These are phyloP conservation scores for Sinhomidia bicolor DNA, from an alignment of 2,888 invertebrate species.

Conservation along the genomic window DNA sequence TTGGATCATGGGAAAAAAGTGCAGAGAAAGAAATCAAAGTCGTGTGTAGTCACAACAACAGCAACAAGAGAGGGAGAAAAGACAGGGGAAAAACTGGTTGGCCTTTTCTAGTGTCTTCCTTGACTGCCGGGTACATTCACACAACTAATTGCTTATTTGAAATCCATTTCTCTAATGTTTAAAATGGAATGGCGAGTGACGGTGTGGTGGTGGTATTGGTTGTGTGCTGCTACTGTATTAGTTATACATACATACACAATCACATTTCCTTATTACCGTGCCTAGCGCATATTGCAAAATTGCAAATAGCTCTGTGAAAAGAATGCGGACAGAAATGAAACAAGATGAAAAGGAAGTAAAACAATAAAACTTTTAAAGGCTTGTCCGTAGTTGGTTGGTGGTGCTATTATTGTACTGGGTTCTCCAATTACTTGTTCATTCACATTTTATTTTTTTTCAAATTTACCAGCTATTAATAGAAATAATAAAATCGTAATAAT, in stretches of 20 bases:
- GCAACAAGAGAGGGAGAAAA: not conserved
- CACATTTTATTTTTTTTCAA: no score
- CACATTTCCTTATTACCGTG: not conserved
- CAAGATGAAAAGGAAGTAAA: not conserved
- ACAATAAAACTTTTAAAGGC: no score
- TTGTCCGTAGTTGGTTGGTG: no score
- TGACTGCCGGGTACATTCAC: slow-evolving; percentile 1
- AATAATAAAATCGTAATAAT: no score
- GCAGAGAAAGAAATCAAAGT: not conserved
- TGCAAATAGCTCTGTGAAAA: not conserved
- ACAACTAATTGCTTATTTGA: slow-evolving; percentile 43
- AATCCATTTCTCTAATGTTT: not conserved
- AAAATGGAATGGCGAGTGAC: slow-evolving; percentile 4
- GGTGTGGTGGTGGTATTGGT: not conserved
- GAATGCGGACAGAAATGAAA: not conserved
- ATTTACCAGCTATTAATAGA: no score
- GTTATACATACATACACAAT: not conserved
- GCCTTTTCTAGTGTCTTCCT: not conserved
- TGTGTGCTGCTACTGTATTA: not conserved
- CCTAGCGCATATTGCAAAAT: not conserved
- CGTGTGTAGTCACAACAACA: not conserved
- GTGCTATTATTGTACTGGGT: no score
- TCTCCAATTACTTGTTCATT: no score
- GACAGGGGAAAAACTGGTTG: not conserved
- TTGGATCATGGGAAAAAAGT: slow-evolving; percentile 22